A percentile compares a stretch with the other conserved stretches of the same genome.
Evolutionary conservation across 2,888 invertebrate species (phyloP).

Genomic region (Leptodirus hochenwartii): DNA sequence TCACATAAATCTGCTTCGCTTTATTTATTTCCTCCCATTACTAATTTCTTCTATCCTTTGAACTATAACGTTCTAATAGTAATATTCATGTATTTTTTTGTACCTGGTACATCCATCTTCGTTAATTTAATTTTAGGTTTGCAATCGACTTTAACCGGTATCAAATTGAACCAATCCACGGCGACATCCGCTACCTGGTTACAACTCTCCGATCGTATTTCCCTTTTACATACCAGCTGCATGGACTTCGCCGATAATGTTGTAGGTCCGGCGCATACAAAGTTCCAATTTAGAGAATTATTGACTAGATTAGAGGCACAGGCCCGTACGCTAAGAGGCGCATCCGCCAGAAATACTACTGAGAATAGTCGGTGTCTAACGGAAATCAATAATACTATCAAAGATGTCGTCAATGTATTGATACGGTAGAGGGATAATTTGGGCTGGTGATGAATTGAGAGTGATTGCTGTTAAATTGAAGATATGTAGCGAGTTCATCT

Average conservation of each 20-base stretch:
- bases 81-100: too few relatives aligned
- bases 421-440: too few relatives aligned
- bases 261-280: constrained; percentile 69
- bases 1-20: too few relatives aligned
- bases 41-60: too few relatives aligned
- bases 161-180: constrained; percentile 31
- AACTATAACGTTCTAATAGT: too few relatives aligned
- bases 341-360: constrained; percentile 47
- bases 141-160: constrained; percentile 44
- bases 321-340: constrained; percentile 46
- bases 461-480: too few relatives aligned
- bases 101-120: too few relatives aligned
- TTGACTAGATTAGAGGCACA: constrained; percentile 51
- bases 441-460: too few relatives aligned
- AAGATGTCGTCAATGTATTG: constrained; percentile 58
- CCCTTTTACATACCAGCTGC: constrained; percentile 66
- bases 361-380: constrained; percentile 48
- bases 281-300: constrained; percentile 71
- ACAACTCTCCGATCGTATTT: constrained; percentile 62
- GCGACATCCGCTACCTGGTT: constrained; percentile 54
- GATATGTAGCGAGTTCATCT: too few relatives aligned
- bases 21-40: too few relatives aligned
- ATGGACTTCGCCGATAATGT: constrained; percentile 64
- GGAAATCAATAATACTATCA: constrained; percentile 54
- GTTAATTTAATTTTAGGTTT: too few relatives aligned